phyloP scores from a whole-genome alignment of 1,140 invertebrate species.

The Diploscapter pachys region DNA sequence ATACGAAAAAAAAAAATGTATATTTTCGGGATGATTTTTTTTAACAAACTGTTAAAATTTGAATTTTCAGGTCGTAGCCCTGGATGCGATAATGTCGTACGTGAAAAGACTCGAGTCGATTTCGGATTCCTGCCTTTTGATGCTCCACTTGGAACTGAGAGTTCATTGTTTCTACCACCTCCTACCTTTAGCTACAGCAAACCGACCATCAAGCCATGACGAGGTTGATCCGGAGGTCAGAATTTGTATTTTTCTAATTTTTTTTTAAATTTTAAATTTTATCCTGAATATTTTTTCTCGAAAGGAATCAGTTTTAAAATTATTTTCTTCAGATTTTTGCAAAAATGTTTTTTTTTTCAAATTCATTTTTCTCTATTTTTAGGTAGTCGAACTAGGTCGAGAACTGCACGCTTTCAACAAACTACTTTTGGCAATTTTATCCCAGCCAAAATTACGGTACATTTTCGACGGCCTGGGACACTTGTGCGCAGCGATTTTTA shows the following conservation, averaged over 20 bases:
- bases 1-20: neutral
- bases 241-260: neutral
- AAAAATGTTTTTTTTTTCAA: neutral
- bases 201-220: conserved; percentile 62
- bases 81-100: conserved; percentile 63
- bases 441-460: conserved; percentile 79
- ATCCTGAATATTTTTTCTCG: neutral
- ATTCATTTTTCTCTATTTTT: neutral
- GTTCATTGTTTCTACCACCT: conserved; percentile 92
- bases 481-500: conserved; percentile 78
- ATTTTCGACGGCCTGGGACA: conserved; percentile 88
- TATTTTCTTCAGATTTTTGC: no score
- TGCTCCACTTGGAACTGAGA: conserved; percentile 84
- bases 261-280: neutral
- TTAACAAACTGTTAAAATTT: neutral
- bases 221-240: conserved; percentile 76
- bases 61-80: conserved; percentile 14
- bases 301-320: neutral
- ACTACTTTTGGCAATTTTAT: conserved; percentile 71
- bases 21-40: neutral
- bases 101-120: conserved; percentile 80
- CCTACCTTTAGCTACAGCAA: conserved; percentile 67
- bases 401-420: conserved; percentile 77
- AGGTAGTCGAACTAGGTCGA: conserved; percentile 71
- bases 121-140: conserved; percentile 80